Conservation (phyloP, 2,797 vertebrate genomes). For the Benthosema pterotum region DNA sequence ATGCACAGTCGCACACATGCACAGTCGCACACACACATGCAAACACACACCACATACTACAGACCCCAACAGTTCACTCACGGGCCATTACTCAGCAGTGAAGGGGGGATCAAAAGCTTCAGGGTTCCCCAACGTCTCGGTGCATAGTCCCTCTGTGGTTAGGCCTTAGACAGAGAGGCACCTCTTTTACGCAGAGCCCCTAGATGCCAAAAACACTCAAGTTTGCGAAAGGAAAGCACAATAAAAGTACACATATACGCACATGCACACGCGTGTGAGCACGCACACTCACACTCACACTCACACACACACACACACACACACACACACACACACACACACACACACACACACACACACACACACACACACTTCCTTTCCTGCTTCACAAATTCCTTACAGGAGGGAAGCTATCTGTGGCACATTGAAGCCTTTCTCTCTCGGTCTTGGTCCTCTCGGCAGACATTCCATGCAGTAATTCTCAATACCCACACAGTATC, state of each 20-base stretch:
- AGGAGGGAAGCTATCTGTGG: conserved; percentile 46
- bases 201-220: conserved; percentile 64
- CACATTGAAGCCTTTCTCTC: conserved; percentile 41
- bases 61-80: conserved; percentile 52
- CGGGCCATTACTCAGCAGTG: conserved; percentile 67
- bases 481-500: conserved; percentile 62
- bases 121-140: conserved; percentile 73
- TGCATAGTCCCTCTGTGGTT: conserved; percentile 72
- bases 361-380: conserved; percentile 29
- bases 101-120: conserved; percentile 69
- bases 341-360: conserved; percentile 21
- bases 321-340: conserved; percentile 29
- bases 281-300: conserved; percentile 5
- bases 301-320: conserved; percentile 18
- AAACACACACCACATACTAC: conserved; percentile 9
- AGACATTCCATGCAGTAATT: conserved; percentile 58
- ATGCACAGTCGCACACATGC: too few species aligned
- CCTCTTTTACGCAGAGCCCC: conserved; percentile 72
- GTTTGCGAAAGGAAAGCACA: conserved; percentile 32
- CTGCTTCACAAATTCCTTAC: conserved; percentile 44
- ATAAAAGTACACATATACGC: neutral
- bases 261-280: conserved; percentile 3
- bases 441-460: conserved; percentile 29
- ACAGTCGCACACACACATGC: neutral
- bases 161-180: conserved; percentile 77